phyloP scores from a whole-genome alignment of 1,140 invertebrate species.

The Phocides pigmalion region DNA sequence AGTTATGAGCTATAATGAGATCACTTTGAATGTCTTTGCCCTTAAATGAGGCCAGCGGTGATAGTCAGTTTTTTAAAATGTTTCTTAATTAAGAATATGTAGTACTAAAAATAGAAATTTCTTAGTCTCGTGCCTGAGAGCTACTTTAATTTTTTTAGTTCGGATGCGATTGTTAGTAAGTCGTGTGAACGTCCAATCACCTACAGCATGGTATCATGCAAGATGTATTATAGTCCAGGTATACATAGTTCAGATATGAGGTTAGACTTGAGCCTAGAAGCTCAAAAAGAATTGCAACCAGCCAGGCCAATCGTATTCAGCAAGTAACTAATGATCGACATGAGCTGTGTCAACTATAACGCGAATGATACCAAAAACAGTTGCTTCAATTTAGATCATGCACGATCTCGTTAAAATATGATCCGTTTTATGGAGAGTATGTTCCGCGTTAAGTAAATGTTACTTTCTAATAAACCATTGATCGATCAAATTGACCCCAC shows the following conservation, averaged over 20 bases:
- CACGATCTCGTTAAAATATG: slow-evolving; percentile 41
- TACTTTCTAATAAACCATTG: slow-evolving; percentile 62
- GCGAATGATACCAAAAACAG: slow-evolving; percentile 36
- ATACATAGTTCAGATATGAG: too few species aligned
- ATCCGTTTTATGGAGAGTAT: slow-evolving; percentile 51
- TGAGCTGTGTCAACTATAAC: slow-evolving; percentile 30
- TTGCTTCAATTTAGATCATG: slow-evolving; percentile 40
- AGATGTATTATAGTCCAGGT: too few species aligned
- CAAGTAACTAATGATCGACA: too few species aligned
- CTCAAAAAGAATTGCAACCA: too few species aligned
- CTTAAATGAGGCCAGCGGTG: slow-evolving; percentile 10
- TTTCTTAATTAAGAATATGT: background rate
- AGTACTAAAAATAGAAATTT: background rate
- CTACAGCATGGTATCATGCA: too few species aligned
- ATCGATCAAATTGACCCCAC: slow-evolving; percentile 54
- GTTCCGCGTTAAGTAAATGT: slow-evolving; percentile 46
- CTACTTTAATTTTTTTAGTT: too few species aligned
- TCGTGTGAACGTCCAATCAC: too few species aligned
- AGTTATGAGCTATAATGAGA: slow-evolving; percentile 3
- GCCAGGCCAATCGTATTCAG: too few species aligned
- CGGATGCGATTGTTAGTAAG: too few species aligned
- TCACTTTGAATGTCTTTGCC: slow-evolving; percentile 9
- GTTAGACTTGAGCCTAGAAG: too few species aligned
- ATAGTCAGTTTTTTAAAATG: background rate
- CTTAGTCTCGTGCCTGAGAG: too few species aligned